Evolutionary conservation across 1,140 invertebrate genomes (phyloP), one percentile per base, ranked within the genome.

Genomic region (Drosophila sechellia): DNA sequence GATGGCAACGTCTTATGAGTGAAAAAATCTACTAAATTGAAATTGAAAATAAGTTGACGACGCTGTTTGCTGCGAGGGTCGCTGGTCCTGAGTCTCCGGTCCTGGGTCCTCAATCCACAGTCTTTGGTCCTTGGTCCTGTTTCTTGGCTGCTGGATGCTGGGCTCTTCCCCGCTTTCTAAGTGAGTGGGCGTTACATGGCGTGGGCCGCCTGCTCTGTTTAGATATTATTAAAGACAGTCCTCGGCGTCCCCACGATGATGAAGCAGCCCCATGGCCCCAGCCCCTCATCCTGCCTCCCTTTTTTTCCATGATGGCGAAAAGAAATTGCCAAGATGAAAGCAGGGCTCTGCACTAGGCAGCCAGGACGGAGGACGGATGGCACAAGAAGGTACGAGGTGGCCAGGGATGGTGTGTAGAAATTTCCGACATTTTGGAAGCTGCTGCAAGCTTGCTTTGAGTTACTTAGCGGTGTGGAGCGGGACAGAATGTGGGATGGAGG

Each of bases 11-110:
- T 81, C 78, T 81, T 86, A 78, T 87, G 75, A 86, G 79, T 86
- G 70, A 87, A 86, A 89, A 83, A 89, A 87, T 87, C 79, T 87
- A 81, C 74, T 86, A 90, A 90, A 90, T 90, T 85, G 80, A 89
- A 90, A 89, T 89, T 89, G 84, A 89, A 86, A 89, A 89, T 84
- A 89, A 89, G 84, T 84, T 89, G 84, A 89, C 79, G 83, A 79
- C 68, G 84, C 76, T 84, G 76, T 84, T 84, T 84, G 77, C 50
- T 80, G 40, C 70, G 49, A 48, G 37, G 60, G 46, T 48, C 43
- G 35, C 27, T 22, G 27, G 42, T 45, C 22, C 43, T 25, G 11
- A n/a, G 40, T 42, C n/a, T 2, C 34, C 40, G 40, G 37, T 11
- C 4, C 10, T 31, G 31, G 31, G 6, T 31, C 6, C 6, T 31